Percentiles rank a stretch among this genome's conserved stretches.
Conservation (phyloP, 1,140 invertebrate species). For the Orussus abietinus region DNA sequence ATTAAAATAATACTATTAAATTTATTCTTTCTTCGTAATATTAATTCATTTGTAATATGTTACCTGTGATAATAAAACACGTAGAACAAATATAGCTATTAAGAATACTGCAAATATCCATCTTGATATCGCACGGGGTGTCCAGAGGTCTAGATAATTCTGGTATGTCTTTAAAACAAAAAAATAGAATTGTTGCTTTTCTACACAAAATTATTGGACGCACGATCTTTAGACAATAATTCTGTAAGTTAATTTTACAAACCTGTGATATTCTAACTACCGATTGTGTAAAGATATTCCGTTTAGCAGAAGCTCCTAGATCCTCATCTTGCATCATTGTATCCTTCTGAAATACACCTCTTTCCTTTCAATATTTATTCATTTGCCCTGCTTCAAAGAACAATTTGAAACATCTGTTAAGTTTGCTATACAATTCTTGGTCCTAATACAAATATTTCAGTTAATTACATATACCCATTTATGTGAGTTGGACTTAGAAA, state of each 20-base stretch:
- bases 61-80: slow-evolving; percentile 15
- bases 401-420: neutral
- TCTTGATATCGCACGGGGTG: slow-evolving; percentile 45
- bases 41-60: neutral
- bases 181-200: no score
- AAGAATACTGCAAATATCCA: slow-evolving; percentile 38
- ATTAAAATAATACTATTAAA: no score
- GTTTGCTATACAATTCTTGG: neutral
- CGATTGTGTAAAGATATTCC: slow-evolving; percentile 42
- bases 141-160: slow-evolving; percentile 48
- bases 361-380: slow-evolving; percentile 6
- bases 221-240: neutral
- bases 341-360: slow-evolving; percentile 18
- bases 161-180: slow-evolving; percentile 43
- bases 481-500: no score
- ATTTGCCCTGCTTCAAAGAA: neutral
- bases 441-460: no score
- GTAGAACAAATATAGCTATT: slow-evolving; percentile 32
- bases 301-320: slow-evolving; percentile 39
- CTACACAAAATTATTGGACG: slow-evolving; percentile 1
- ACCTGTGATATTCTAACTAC: slow-evolving; percentile 48
- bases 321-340: slow-evolving; percentile 55
- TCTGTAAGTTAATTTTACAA: slow-evolving; percentile 15
- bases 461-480: no score
- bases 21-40: no score